phyloP scores from a whole-genome alignment of 1,140 invertebrate species.

The Eupristina koningsbergeri region DNA sequence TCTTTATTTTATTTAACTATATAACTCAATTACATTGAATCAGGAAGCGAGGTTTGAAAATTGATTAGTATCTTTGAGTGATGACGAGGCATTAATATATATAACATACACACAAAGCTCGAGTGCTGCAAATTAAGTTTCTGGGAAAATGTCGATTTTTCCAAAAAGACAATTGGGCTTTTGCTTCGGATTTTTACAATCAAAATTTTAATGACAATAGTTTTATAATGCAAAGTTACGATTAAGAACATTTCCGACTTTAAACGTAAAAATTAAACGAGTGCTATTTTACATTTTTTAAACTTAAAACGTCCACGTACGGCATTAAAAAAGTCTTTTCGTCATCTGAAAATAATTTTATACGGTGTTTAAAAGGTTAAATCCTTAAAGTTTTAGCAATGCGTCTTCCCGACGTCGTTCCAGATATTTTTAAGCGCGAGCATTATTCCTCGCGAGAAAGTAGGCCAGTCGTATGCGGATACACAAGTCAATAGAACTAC shows the following conservation, averaged over 20 bases:
- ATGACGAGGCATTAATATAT: background rate
- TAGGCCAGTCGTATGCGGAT: background rate
- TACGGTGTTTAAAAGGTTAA: background rate
- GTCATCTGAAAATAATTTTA: background rate
- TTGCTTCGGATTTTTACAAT: no score
- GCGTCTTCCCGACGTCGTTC: background rate
- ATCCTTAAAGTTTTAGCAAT: background rate
- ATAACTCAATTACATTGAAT: background rate
- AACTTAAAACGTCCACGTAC: background rate
- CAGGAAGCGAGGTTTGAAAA: background rate
- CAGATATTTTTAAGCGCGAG: conserved; percentile 18
- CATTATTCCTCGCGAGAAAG: background rate
- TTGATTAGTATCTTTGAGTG: background rate
- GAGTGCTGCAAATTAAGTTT: no score
- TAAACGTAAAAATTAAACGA: background rate
- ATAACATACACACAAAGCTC: no score
- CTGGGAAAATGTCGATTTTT: background rate
- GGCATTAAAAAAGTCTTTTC: background rate
- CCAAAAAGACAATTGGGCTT: no score
- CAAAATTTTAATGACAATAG: no score
- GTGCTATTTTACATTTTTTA: background rate
- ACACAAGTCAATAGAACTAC: background rate
- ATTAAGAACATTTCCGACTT: background rate
- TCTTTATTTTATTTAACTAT: background rate
- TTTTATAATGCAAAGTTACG: no score